These are phyloP conservation scores for Trypoxylon attenuatum DNA, from an alignment of 2,888 invertebrate genomes.

Conservation along the genomic window DNA sequence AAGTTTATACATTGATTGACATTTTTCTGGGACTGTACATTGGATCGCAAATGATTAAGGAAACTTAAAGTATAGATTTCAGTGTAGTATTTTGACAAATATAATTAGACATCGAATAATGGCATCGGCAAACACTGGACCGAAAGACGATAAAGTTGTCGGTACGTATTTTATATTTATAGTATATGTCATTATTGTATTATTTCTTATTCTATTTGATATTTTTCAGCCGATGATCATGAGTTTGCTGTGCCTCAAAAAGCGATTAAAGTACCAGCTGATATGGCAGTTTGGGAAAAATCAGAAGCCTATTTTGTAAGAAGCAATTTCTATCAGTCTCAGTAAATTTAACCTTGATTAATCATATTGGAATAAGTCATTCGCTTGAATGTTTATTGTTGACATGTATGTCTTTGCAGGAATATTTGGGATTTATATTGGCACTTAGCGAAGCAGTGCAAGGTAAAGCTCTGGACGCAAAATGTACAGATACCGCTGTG, in stretches of 20 bases:
- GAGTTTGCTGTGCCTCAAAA: constrained; percentile 81
- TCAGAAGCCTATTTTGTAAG: constrained; percentile 89
- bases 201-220: too few species aligned
- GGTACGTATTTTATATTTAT: constrained; percentile 27
- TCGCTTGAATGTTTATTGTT: too few species aligned
- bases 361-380: too few species aligned
- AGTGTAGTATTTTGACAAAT: too few species aligned
- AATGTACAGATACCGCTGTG: constrained; percentile 79
- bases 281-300: constrained; percentile 88
- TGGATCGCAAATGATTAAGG: too few species aligned
- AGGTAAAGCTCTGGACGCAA: constrained; percentile 82
- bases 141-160: constrained; percentile 19
- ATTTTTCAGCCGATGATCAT: constrained; percentile 76
- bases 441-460: constrained; percentile 91
- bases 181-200: background rate
- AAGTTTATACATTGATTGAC: too few species aligned
- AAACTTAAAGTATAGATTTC: too few species aligned
- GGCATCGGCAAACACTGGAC: constrained; percentile 30
- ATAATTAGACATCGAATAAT: constrained; percentile 15
- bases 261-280: constrained; percentile 80
- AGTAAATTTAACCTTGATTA: too few species aligned
- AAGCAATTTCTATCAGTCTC: too few species aligned
- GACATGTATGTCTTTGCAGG: constrained; percentile 73
- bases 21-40: too few species aligned
- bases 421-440: constrained; percentile 90